A percentile compares a stretch with the other conserved stretches of the same genome.
Conservation (phyloP, 1,140 invertebrate genomes). For the Cherax quadricarinatus region DNA sequence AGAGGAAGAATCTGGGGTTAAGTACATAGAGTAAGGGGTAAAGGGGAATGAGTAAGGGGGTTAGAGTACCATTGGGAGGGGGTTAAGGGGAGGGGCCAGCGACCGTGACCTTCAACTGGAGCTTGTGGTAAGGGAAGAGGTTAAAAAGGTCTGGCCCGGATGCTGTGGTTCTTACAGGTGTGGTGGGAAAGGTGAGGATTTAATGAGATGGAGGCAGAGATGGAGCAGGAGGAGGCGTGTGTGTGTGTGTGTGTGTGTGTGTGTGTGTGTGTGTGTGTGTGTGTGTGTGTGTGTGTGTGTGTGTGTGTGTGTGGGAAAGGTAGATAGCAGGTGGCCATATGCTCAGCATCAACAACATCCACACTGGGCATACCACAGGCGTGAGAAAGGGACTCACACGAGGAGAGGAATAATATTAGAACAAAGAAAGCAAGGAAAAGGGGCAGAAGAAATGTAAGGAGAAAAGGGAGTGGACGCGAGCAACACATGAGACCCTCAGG, state of each 20-base stretch:
- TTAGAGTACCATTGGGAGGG: no score
- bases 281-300: no score
- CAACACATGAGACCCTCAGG: no score
- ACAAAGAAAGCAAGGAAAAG: not conserved
- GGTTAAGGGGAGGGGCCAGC: no score
- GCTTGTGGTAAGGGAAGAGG: not conserved
- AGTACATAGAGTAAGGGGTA: no score
- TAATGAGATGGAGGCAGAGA: not conserved
- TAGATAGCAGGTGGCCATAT: not conserved
- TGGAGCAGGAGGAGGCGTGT: not conserved
- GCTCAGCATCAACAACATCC: no score
- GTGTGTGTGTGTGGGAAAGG: not conserved
- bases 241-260: no score
- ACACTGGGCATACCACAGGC: no score
- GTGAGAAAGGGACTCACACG: no score
- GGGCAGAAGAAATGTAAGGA: not conserved
- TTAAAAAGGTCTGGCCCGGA: not conserved
- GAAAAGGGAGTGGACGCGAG: not conserved
- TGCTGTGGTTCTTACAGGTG: not conserved
- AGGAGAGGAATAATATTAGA: not conserved
- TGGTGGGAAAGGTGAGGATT: not conserved
- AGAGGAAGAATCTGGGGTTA: no score
- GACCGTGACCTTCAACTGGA: constrained; percentile 4
- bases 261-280: no score
- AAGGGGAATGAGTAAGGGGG: no score